A percentile compares a stretch with the other conserved stretches of the same genome.
Evolutionary conservation across 1,140 invertebrate genomes (phyloP).

Genomic region (Gonioctena quinquepunctata): DNA sequence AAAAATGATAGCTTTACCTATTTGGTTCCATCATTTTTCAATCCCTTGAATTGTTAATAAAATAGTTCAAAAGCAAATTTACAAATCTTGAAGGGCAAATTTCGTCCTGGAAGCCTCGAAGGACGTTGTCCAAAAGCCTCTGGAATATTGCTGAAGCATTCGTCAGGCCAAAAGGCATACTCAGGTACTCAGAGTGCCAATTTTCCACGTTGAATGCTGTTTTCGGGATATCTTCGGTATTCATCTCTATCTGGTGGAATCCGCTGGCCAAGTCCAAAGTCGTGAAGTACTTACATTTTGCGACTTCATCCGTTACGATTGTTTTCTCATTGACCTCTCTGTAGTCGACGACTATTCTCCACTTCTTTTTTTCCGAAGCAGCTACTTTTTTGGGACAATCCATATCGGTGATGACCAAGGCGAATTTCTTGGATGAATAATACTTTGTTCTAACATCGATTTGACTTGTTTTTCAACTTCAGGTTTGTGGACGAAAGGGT

Average conservation of each 20-base stretch:
- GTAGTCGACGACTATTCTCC: slow-evolving; percentile 49
- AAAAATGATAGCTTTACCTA: no score
- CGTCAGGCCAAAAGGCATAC: slow-evolving; percentile 42
- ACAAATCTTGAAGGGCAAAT: no score
- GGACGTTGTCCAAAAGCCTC: slow-evolving; percentile 43
- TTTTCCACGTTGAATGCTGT: slow-evolving; percentile 55
- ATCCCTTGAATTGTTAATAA: no score
- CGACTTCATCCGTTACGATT: slow-evolving; percentile 54
- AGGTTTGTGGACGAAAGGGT: slow-evolving; percentile 21
- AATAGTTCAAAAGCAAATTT: no score
- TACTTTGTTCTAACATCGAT: slow-evolving; percentile 2
- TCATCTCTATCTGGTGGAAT: slow-evolving; percentile 59
- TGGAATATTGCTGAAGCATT: slow-evolving; percentile 47
- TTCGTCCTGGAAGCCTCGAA: slow-evolving; percentile 39
- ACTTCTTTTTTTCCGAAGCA: slow-evolving; percentile 40
- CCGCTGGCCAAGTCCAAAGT: slow-evolving; percentile 56
- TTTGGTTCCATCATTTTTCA: no score
- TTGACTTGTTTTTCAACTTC: slow-evolving; percentile 11
- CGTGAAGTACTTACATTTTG: slow-evolving; percentile 51
- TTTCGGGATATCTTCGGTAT: slow-evolving; percentile 51
- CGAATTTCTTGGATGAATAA: not conserved
- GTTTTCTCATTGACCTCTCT: slow-evolving; percentile 49
- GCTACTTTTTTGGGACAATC: slow-evolving; percentile 11
- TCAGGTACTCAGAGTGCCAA: slow-evolving; percentile 52
- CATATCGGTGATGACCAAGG: slow-evolving; percentile 12